phyloP scores from a whole-genome alignment of 2,797 vertebrate species.

The Sebastes vulpes region DNA sequence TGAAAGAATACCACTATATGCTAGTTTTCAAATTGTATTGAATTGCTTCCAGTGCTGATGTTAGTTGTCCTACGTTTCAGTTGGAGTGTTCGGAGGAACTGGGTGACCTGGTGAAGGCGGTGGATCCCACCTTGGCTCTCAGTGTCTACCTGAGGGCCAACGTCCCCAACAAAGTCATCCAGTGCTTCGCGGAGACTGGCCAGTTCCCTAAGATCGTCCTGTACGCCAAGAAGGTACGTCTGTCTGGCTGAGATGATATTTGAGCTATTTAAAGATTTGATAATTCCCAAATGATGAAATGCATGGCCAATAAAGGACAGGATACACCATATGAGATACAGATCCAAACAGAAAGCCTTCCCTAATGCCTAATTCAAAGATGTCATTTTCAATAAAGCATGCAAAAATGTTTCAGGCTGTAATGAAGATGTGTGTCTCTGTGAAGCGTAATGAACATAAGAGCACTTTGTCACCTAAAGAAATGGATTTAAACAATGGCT shows the following conservation, averaged over 20 bases:
- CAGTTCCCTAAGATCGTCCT: slow-evolving; percentile 99
- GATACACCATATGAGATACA: not conserved
- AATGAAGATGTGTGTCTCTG: not conserved
- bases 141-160: slow-evolving; percentile 98
- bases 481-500: not conserved
- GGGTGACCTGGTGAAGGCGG: slow-evolving; percentile 97
- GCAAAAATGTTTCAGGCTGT: not conserved
- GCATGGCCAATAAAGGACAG: not conserved
- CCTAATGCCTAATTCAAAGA: not conserved
- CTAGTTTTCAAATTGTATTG: not conserved
- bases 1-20: not conserved
- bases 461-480: not conserved
- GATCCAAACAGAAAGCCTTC: not conserved
- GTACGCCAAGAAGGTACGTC: slow-evolving; percentile 96
- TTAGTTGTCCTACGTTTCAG: slow-evolving; percentile 73
- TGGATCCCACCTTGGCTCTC: slow-evolving; percentile 96
- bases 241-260: not conserved
- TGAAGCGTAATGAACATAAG: not conserved
- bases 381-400: not conserved
- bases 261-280: not conserved
- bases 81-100: slow-evolving; percentile 98
- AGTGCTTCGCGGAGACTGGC: slow-evolving; percentile 99
- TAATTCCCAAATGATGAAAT: not conserved
- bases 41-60: not conserved
- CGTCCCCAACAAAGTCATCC: slow-evolving; percentile 98